Conservation (phyloP, 1,140 invertebrate species). For the Hyphantria cunea region DNA sequence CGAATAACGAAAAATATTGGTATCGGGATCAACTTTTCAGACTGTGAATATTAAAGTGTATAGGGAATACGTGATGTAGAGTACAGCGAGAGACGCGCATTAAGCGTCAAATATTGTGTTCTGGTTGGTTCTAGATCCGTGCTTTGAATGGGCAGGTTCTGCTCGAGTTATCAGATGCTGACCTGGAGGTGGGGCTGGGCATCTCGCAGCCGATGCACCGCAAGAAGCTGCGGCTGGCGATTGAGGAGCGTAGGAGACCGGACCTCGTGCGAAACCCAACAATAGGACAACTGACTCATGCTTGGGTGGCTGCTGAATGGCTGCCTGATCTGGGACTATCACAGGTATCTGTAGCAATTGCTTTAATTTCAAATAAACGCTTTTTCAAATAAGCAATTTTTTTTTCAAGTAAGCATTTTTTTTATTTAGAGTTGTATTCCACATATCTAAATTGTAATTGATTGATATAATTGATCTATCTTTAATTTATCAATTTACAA, state of each 20-base stretch:
- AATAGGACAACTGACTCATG: constrained; percentile 92
- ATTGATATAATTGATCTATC: no score
- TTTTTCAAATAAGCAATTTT: no score
- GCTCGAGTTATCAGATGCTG: constrained; percentile 93
- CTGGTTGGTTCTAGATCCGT: constrained; percentile 83
- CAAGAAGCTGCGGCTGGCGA: constrained; percentile 95
- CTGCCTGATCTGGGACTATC: constrained; percentile 94
- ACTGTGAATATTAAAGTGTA: constrained; percentile 5
- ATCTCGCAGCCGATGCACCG: constrained; percentile 95
- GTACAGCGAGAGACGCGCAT: constrained; percentile 63
- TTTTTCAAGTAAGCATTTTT: no score
- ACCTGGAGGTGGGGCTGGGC: constrained; percentile 93
- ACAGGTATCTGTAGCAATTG: constrained; percentile 79
- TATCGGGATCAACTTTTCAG: neutral
- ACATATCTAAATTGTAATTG: neutral
- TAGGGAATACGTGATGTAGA: constrained; percentile 13
- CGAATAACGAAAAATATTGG: constrained; percentile 30
- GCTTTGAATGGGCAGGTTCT: constrained; percentile 89
- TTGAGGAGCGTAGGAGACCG: constrained; percentile 94
- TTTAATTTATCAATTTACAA: no score
- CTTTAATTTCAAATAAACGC: neutral
- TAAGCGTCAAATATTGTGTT: constrained; percentile 81
- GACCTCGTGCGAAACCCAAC: constrained; percentile 92
- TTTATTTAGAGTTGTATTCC: neutral
- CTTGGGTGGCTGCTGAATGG: constrained; percentile 96